Evolutionary conservation across 2,797 vertebrate species (phyloP).

Genomic region (Poeciliopsis presidionis): DNA sequence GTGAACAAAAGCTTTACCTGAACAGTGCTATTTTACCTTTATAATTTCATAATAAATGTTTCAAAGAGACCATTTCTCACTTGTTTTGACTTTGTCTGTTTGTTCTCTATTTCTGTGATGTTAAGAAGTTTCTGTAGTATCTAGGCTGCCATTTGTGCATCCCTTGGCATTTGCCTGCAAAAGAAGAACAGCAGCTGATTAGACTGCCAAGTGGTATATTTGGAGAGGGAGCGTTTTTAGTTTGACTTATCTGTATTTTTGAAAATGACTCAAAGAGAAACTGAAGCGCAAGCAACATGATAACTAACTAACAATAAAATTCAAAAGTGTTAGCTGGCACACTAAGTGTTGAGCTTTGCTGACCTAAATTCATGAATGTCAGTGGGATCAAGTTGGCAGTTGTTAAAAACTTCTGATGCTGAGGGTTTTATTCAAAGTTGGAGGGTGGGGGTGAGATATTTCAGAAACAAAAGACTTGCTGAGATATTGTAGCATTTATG

Average conservation of each 20-base stretch:
- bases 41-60: conserved; percentile 89
- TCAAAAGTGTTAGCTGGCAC: conserved; percentile 11
- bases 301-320: conserved; percentile 25
- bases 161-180: conserved; percentile 34
- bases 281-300: conserved; percentile 24
- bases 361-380: conserved; percentile 42
- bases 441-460: neutral
- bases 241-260: conserved; percentile 46
- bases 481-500: conserved; percentile 4
- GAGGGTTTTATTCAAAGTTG: conserved; percentile 7
- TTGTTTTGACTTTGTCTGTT: conserved; percentile 72
- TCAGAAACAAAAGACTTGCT: conserved; percentile 7
- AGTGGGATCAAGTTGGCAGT: conserved; percentile 48
- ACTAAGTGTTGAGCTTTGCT: conserved; percentile 20
- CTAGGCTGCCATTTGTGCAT: conserved; percentile 31
- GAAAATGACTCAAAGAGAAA: conserved; percentile 36
- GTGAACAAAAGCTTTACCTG: conserved; percentile 78
- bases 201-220: conserved; percentile 40
- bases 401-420: conserved; percentile 31
- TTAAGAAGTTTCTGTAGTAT: conserved; percentile 40
- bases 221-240: conserved; percentile 47
- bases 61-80: conserved; percentile 76
- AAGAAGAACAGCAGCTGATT: conserved; percentile 49
- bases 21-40: conserved; percentile 82
- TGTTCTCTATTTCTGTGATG: conserved; percentile 55